Percentiles rank a stretch among this genome's conserved stretches.
These are phyloP conservation scores for Hypercompe scribonia DNA, from an alignment of 2,888 invertebrate genomes.

Conservation along the genomic window DNA sequence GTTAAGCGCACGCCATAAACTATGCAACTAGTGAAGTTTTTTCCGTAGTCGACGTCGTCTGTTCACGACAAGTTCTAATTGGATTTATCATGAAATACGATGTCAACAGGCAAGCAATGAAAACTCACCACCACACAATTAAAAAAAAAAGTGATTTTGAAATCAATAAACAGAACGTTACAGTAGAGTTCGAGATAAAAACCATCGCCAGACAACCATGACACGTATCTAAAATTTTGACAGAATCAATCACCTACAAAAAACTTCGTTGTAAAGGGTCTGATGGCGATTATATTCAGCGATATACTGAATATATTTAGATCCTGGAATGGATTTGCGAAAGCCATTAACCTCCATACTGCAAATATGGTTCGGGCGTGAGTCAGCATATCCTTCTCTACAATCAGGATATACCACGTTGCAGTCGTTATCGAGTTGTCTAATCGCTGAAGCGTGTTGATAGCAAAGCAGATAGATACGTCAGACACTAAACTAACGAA, in stretches of 20 bases:
- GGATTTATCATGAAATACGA: not conserved
- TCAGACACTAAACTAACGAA: not conserved
- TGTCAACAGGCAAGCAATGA: not conserved
- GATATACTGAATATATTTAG: not conserved
- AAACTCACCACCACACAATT: not conserved
- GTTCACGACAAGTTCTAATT: too few relatives aligned
- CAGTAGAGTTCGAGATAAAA: not conserved
- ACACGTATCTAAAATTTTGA: not conserved
- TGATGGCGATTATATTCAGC: not conserved
- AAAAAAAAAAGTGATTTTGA: not conserved
- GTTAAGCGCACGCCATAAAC: too few relatives aligned
- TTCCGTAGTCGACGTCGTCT: too few relatives aligned
- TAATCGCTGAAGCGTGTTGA: constrained; percentile 48
- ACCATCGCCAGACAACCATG: constrained; percentile 1
- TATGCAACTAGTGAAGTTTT: too few relatives aligned
- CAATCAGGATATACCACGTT: constrained; percentile 15
- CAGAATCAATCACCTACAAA: not conserved
- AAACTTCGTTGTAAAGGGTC: not conserved
- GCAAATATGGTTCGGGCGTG: not conserved
- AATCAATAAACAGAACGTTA: not conserved
- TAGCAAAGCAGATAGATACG: constrained; percentile 34
- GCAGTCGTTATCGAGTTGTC: constrained; percentile 38
- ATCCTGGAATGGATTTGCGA: not conserved
- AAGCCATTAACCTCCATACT: not conserved
- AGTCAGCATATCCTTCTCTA: constrained; percentile 4